Conservation (phyloP, 2,888 invertebrate species). For the Tortrix viridana region DNA sequence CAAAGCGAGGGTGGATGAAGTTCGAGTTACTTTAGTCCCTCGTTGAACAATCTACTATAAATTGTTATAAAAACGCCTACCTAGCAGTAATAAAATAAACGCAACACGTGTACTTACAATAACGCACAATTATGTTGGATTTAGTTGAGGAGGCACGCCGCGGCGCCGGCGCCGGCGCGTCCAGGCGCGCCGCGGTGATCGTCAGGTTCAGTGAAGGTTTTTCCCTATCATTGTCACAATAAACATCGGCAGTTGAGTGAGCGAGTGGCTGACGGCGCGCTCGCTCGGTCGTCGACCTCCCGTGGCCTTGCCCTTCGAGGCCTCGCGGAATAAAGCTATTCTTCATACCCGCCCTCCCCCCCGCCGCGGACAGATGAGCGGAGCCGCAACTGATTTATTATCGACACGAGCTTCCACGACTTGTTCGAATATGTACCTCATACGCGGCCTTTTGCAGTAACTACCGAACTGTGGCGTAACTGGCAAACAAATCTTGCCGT, state of each 20-base stretch:
- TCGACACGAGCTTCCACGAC: slow-evolving; percentile 20
- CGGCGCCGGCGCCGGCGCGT: not conserved
- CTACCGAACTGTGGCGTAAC: slow-evolving; percentile 23
- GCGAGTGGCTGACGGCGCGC: slow-evolving; percentile 32
- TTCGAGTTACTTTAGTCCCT: too few relatives aligned
- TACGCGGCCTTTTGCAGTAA: slow-evolving; percentile 14
- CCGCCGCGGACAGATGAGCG: slow-evolving; percentile 26
- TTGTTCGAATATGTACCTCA: slow-evolving; percentile 13
- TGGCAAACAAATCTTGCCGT: too few relatives aligned
- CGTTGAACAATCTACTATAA: too few relatives aligned
- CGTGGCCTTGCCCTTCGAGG: slow-evolving; percentile 38
- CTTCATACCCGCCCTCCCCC: slow-evolving; percentile 33
- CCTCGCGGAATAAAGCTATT: slow-evolving; percentile 38
- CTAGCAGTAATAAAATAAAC: too few relatives aligned
- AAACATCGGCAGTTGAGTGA: slow-evolving; percentile 35
- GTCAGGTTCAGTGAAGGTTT: slow-evolving; percentile 28
- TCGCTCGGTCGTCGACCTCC: slow-evolving; percentile 33
- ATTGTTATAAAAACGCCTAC: too few relatives aligned
- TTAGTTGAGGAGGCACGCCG: not conserved
- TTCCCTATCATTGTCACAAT: slow-evolving; percentile 36
- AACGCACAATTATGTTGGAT: not conserved
- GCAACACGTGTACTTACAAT: too few relatives aligned
- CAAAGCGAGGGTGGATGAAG: too few relatives aligned
- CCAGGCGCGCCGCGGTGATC: slow-evolving; percentile 10
- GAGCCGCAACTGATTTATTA: slow-evolving; percentile 24